A percentile compares a stretch with the other conserved stretches of the same genome.
These are phyloP conservation scores for Galaxias olidus DNA, from an alignment of 2,797 vertebrate genomes.

Conservation along the genomic window DNA sequence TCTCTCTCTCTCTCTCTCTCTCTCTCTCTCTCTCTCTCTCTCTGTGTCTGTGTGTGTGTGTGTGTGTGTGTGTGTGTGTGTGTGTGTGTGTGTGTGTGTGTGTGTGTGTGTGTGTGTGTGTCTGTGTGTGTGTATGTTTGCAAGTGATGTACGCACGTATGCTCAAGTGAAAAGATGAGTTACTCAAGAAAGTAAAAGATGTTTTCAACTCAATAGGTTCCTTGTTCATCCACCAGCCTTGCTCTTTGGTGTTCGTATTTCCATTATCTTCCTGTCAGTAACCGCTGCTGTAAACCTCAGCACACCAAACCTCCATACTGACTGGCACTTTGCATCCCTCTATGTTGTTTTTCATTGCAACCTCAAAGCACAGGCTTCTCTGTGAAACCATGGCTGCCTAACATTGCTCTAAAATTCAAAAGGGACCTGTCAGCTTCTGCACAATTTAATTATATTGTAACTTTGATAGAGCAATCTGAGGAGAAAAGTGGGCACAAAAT, in stretches of 20 bases:
- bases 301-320: slow-evolving; percentile 26
- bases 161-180: neutral
- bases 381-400: slow-evolving; percentile 8
- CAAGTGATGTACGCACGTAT: neutral
- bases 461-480: no score
- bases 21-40: no score
- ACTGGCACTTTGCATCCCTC: slow-evolving; percentile 14
- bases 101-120: slow-evolving; percentile 3
- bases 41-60: slow-evolving; percentile 16
- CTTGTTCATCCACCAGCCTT: slow-evolving; percentile 12
- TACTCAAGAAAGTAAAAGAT: no score
- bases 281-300: slow-evolving; percentile 10
- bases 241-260: slow-evolving; percentile 9
- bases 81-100: slow-evolving; percentile 1
- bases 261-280: slow-evolving; percentile 26
- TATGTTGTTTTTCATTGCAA: slow-evolving; percentile 41
- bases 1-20: no score
- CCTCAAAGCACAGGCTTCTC: slow-evolving; percentile 28
- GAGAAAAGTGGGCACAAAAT: neutral
- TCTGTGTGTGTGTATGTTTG: neutral
- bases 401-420: neutral
- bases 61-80: neutral
- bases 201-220: slow-evolving; percentile 29
- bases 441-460: slow-evolving; percentile 10
- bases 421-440: neutral